A percentile compares a stretch with the other conserved stretches of the same genome.
Evolutionary conservation across 2,113 vertebrate species (phyloP).

Genomic region (Rhegmatorhina hoffmannsi): DNA sequence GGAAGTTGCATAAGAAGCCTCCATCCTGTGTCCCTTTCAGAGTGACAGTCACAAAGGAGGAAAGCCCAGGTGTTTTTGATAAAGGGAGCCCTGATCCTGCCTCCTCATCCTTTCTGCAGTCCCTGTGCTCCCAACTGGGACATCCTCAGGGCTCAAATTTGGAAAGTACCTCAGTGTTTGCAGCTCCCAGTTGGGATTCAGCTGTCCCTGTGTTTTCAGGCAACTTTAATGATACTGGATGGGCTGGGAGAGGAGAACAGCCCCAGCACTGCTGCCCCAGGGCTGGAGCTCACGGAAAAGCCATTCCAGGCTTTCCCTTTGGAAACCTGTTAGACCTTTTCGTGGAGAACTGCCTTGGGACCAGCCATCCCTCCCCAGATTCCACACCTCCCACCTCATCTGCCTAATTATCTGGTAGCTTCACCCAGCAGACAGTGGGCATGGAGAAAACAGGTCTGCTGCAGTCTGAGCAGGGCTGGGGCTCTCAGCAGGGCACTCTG

Average conservation of each 20-base stretch:
- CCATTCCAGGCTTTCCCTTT: background rate
- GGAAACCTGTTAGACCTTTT: background rate
- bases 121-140: background rate
- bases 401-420: background rate
- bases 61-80: background rate
- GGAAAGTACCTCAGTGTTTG: background rate
- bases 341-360: background rate
- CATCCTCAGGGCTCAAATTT: background rate
- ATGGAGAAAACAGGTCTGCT: accelerated
- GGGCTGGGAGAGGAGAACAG: accelerated
- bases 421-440: background rate
- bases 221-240: accelerated
- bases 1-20: background rate
- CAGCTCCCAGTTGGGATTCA: background rate
- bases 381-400: background rate
- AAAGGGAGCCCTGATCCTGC: background rate
- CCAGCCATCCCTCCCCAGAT: background rate
- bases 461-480: background rate
- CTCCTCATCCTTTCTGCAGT: background rate
- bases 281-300: background rate
- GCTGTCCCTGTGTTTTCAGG: background rate
- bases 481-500: background rate
- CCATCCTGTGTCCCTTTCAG: background rate
- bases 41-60: background rate
- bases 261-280: background rate